phyloP scores from a whole-genome alignment of 2,888 invertebrate species.

The Oxytorus armatus region DNA sequence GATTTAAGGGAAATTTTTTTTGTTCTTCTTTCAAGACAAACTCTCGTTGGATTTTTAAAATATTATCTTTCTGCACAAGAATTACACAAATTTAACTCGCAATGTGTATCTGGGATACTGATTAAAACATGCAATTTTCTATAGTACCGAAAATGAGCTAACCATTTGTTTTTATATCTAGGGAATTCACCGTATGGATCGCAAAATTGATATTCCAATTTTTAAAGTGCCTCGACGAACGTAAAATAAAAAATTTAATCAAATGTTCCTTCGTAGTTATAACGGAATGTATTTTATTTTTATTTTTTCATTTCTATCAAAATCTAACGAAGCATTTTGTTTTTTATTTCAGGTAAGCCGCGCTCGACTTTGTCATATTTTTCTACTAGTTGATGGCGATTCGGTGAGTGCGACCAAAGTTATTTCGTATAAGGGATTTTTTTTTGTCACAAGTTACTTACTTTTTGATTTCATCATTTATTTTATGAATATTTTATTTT shows the following conservation, averaged over 20 bases:
- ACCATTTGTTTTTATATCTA: not conserved
- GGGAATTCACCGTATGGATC: too few species aligned
- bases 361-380: not conserved
- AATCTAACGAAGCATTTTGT: not conserved
- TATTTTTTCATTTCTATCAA: not conserved
- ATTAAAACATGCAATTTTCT: not conserved
- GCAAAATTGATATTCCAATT: too few species aligned
- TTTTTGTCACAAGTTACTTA: too few species aligned
- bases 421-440: not conserved
- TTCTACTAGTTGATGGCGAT: not conserved
- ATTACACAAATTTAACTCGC: too few species aligned
- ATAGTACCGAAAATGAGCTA: not conserved
- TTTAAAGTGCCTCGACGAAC: too few species aligned
- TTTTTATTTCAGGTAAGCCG: constrained; percentile 47
- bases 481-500: not conserved
- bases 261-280: not conserved
- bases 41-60: too few species aligned
- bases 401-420: constrained; percentile 50
- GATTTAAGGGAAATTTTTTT: not conserved
- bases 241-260: not conserved
- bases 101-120: too few species aligned
- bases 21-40: too few species aligned
- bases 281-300: not conserved
- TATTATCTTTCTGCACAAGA: too few species aligned
- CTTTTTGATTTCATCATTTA: not conserved